Percentiles rank a stretch among this genome's conserved stretches.
These are phyloP conservation scores for Channa argus DNA, from an alignment of 2,113 vertebrate genomes.

Conservation along the genomic window DNA sequence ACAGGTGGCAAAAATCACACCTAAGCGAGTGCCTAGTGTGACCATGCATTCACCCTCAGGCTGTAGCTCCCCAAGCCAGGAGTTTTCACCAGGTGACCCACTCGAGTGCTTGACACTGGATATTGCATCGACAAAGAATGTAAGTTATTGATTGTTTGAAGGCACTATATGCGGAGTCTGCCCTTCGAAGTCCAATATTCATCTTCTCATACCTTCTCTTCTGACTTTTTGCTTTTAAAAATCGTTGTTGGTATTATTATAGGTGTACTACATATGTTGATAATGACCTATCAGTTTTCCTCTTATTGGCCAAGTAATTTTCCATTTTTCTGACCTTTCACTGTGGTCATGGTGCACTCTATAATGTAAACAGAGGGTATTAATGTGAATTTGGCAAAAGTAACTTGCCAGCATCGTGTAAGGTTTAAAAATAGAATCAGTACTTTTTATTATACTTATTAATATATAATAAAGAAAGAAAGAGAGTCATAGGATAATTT, in stretches of 20 bases:
- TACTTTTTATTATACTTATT: no score
- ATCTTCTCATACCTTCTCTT: background rate
- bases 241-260: background rate
- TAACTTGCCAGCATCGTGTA: no score
- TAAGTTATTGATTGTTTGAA: slow-evolving; percentile 54
- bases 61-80: slow-evolving; percentile 88
- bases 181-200: background rate
- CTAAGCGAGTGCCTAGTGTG: slow-evolving; percentile 86
- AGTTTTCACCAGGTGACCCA: slow-evolving; percentile 88
- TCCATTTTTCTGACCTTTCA: no score
- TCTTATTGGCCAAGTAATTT: no score
- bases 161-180: background rate
- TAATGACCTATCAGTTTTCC: no score
- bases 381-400: no score
- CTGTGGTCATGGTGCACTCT: no score
- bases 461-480: background rate
- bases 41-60: slow-evolving; percentile 88
- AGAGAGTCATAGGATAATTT: background rate
- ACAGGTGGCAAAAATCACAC: slow-evolving; percentile 91
- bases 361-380: no score
- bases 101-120: slow-evolving; percentile 85
- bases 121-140: slow-evolving; percentile 73
- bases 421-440: no score
- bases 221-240: background rate
- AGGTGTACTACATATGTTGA: background rate